Conservation (phyloP, 2,888 invertebrate species). For the Petrophora chlorosata region DNA sequence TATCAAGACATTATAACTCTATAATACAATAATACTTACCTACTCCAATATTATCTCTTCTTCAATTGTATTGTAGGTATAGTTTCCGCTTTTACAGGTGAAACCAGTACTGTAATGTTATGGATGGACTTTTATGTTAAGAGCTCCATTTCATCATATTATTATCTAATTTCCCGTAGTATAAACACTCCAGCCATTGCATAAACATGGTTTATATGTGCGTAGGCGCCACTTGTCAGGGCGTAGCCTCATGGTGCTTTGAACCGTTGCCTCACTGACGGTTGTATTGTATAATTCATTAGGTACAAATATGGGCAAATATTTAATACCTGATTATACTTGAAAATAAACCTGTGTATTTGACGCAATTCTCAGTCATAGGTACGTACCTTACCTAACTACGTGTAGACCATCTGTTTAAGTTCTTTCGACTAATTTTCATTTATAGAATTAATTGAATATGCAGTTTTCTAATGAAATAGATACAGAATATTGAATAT, state of each 20-base stretch:
- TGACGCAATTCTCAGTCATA: background rate
- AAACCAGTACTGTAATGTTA: too few relatives aligned
- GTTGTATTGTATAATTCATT: conserved; percentile 32
- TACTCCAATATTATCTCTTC: too few relatives aligned
- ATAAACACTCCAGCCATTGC: conserved; percentile 23
- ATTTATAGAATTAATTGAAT: too few relatives aligned
- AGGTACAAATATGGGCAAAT: conserved; percentile 32
- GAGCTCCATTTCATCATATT: too few relatives aligned
- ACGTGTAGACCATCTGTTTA: conserved; percentile 6
- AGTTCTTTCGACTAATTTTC: too few relatives aligned
- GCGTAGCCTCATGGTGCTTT: conserved; percentile 34
- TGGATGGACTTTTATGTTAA: too few relatives aligned
- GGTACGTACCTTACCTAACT: background rate
- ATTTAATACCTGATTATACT: conserved; percentile 25
- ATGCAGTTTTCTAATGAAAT: too few relatives aligned
- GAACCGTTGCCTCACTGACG: conserved; percentile 37
- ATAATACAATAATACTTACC: too few relatives aligned
- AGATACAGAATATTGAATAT: too few relatives aligned
- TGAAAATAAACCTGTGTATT: conserved; percentile 22
- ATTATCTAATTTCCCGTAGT: conserved; percentile 4
- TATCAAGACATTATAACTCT: too few relatives aligned
- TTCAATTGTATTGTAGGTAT: too few relatives aligned
- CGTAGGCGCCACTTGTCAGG: conserved; percentile 37
- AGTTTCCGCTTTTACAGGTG: too few relatives aligned
- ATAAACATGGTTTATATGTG: conserved; percentile 33